Evolutionary conservation across 2,888 invertebrate species (phyloP).

Genomic region (Laspeyria flexula): DNA sequence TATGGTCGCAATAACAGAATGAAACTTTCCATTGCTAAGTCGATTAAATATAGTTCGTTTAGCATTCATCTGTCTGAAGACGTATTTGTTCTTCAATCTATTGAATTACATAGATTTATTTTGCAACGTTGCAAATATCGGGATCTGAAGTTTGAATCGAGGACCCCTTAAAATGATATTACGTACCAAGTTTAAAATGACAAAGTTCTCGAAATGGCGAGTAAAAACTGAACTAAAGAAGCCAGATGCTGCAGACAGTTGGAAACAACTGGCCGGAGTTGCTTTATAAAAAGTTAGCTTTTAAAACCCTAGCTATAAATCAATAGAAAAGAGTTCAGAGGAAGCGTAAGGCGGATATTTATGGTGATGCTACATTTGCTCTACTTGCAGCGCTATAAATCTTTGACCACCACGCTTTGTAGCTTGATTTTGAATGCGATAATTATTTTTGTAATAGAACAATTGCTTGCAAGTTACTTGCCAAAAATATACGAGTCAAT

Average conservation of each 20-base stretch:
- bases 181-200: slow-evolving; percentile 71
- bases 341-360: slow-evolving; percentile 77
- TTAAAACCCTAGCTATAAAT: slow-evolving; percentile 80
- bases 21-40: slow-evolving; percentile 56
- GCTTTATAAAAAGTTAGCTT: slow-evolving; percentile 82
- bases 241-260: slow-evolving; percentile 83
- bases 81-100: slow-evolving; percentile 62
- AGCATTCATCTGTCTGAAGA: slow-evolving; percentile 65
- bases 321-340: slow-evolving; percentile 77
- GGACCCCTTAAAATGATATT: slow-evolving; percentile 60
- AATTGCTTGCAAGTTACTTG: slow-evolving; percentile 26
- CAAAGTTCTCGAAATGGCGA: slow-evolving; percentile 72
- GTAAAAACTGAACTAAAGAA: slow-evolving; percentile 77
- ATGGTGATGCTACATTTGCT: slow-evolving; percentile 70
- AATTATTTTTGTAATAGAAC: slow-evolving; percentile 52
- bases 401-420: slow-evolving; percentile 67
- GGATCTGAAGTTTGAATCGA: slow-evolving; percentile 30
- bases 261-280: slow-evolving; percentile 79
- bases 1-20: slow-evolving; percentile 62
- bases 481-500: slow-evolving; percentile 18
- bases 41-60: slow-evolving; percentile 61
- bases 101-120: slow-evolving; percentile 39
- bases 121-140: slow-evolving; percentile 12
- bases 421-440: slow-evolving; percentile 66
- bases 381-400: slow-evolving; percentile 68